A percentile compares a stretch with the other conserved stretches of the same genome.
Conservation (phyloP, 2,888 invertebrate species). For the Pristionchus maxplancki region DNA sequence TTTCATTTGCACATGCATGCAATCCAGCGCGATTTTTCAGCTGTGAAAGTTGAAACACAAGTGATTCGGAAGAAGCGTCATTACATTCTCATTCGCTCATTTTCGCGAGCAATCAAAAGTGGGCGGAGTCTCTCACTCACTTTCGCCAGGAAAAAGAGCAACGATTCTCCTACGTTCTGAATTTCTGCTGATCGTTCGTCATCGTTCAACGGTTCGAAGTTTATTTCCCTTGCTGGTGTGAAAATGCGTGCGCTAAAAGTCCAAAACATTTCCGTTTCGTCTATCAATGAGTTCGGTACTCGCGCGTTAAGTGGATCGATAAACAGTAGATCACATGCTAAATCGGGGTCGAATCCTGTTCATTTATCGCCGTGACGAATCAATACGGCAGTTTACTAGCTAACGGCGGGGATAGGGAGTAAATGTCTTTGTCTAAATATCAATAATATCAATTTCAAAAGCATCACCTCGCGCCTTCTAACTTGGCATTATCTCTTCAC, state of each 20-base stretch:
- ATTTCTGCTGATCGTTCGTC: background rate
- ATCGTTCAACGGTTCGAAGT: background rate
- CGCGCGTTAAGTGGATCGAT: background rate
- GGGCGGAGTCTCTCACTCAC: background rate
- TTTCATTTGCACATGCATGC: too few species aligned
- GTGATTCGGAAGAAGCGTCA: background rate
- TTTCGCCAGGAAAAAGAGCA: background rate
- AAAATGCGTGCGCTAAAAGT: background rate
- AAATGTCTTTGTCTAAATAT: too few species aligned
- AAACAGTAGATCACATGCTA: background rate
- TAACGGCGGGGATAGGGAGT: background rate
- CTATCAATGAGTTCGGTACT: background rate
- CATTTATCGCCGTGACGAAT: background rate
- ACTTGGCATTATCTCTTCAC: too few species aligned
- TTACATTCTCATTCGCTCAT: background rate
- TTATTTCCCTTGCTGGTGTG: background rate
- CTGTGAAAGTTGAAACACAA: background rate
- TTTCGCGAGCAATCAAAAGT: background rate
- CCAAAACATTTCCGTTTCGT: background rate
- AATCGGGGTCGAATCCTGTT: slow-evolving; percentile 9
- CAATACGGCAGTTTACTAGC: background rate
- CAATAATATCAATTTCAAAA: too few species aligned
- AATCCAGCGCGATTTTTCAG: background rate
- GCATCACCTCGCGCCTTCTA: background rate
- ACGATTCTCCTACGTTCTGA: background rate